Evolutionary conservation across 2,797 vertebrate species (phyloP).

Genomic region (Clarias pachynema): DNA sequence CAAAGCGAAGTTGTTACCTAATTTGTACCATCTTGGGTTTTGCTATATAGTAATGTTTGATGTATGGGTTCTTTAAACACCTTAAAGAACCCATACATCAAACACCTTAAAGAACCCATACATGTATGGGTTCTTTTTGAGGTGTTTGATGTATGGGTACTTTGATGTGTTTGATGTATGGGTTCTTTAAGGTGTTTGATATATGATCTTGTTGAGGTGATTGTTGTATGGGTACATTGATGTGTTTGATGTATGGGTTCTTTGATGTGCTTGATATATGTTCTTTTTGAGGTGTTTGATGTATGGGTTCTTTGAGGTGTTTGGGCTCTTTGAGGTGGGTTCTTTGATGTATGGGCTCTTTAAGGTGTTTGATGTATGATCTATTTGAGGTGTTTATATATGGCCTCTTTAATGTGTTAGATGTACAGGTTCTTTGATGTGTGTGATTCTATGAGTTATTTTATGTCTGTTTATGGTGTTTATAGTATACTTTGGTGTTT

Average conservation of each 20-base stretch:
- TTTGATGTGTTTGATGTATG: background rate
- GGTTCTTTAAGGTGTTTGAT: no score
- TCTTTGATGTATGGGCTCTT: background rate
- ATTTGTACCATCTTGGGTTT: background rate
- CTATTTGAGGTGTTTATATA: background rate
- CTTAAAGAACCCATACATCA: no score
- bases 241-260: no score
- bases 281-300: background rate
- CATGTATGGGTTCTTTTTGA: no score
- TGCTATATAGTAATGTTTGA: no score
- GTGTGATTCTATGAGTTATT: background rate
- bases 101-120: no score
- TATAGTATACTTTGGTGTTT: background rate
- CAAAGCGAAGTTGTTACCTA: background rate
- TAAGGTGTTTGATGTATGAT: no score
- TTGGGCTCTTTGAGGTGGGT: background rate
- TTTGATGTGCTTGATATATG: no score
- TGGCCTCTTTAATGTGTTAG: background rate
- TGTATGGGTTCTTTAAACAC: no score
- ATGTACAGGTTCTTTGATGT: background rate
- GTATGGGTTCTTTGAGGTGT: background rate
- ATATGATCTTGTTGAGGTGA: fast-evolving
- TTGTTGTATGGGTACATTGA: no score
- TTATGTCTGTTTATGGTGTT: background rate
- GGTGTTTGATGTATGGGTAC: background rate